Evolutionary conservation across 2,113 vertebrate species (phyloP), one percentile per base, ranked within the genome.

Genomic region (Ophiodon elongatus): DNA sequence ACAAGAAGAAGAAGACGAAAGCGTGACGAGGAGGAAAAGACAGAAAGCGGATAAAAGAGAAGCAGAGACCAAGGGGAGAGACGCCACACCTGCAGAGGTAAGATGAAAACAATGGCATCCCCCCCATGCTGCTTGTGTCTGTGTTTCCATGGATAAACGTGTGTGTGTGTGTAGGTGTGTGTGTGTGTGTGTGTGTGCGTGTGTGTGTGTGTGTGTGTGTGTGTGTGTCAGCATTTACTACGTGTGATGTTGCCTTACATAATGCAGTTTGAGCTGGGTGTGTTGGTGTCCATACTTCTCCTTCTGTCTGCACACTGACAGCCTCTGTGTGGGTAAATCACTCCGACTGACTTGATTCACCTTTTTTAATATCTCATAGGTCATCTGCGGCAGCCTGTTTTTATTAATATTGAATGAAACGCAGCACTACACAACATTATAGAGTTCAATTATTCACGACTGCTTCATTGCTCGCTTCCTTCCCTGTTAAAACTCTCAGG

Each of bases 31-130:
- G 14, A 10, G n/a, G 21, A 70, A 10, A 31, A 70, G 59, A 60
- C 17, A 57, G 59, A 17, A 25, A 43, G 17, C 8, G 33, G 43
- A 62, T 47, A 23, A 69, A 63, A 41, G 50, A 62, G n/a, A 27
- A 13, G 43, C 41, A 37, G 43, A 69, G 19, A 37, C 21, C 0
- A 37, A 39, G 57, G 41, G 27, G 27, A 70, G n/a, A 75, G 59
- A 62, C 15, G 6, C 3, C 0, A 67, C 88, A 88, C 82, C 90
- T 86, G 80, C 80, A 83, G 64, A 93, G 92, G 93, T 94, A 83
- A 70, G 89, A 77, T 5, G 67, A 54, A 75, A 64, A 88, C 82
- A 81, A 88, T 47, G 50, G 79, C 66, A 33, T 56, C 43, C 31
- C 74, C 1, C 17, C 25, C 71, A 33, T 45, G 69, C 76, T 79